Base-by-base conservation (phyloP, 92 coral and sea anemone genomes). In the Parazoanthus darwini region DNA sequence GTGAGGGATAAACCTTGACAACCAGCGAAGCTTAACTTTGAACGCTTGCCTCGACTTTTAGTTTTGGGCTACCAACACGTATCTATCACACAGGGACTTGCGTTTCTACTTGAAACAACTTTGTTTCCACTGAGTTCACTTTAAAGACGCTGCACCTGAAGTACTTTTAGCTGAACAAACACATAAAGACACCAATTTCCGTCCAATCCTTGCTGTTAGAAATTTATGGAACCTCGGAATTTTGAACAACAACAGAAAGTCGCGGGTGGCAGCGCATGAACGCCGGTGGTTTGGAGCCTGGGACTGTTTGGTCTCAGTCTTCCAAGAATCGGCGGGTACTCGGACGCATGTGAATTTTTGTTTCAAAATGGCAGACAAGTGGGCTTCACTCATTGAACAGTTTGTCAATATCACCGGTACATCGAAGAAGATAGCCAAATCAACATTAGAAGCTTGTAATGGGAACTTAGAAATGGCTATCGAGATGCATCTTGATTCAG, bases 381-480 rank as follows among this genome's bases (percentile, higher is more conserved):
- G 92, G 94, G 89, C 98, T 54, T 76, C 89, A 65, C 91, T 97
- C 58, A 93, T 97, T 46, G 94, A 88, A 37, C 93, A 95, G 87
- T 97, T 97, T 88, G 91, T 95, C 48, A 97, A 83, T 77, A 96
- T 97, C 77, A 97, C 99, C 1, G 99, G 99, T 35, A 95, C 98
- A 42, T 67, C 96, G 3, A 90, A 89, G 76, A 85, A 81, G 71
- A 93, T 93, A 77, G 99, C 99, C 16, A 89, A 88, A 82, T 93
- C 97, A 18, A 87, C 94, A 80, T 88, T 97, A 65, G 94, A 94
- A 74, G 99, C 98, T 80, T 91, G 97, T 78, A 95, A 95, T 91
- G 99, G 99, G 36, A 97, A 97, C 90, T 92, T 97, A 78, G 98
- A 95, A 90, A 95, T 97, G 99, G 99, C 99, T 23, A 93, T 97